Evolutionary conservation across 1,140 invertebrate genomes (phyloP), one percentile per base, ranked within the genome.

Genomic region (Anastrepha obliqua): DNA sequence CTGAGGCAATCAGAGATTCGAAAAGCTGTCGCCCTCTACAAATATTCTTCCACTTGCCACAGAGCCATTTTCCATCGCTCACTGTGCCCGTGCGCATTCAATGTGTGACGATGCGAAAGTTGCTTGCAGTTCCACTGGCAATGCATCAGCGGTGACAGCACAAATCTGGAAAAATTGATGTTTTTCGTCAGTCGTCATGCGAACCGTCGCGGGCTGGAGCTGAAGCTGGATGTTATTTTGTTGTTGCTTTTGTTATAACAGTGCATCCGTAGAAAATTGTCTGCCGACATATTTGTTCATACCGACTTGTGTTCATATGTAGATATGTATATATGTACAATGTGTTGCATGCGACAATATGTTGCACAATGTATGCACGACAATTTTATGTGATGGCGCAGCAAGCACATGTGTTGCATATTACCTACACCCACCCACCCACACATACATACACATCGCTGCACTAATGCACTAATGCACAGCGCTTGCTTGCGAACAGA

Each of bases 61-160:
- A 17, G 44, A 47, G 44, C 42, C 42, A 17, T 51, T 13, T 15
- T n/a, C 2, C 60, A 62, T 3, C 9, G 42, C 13, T 42, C 6
- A 74, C 42, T 2, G 11, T 44, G 29, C 13, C 1, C n/a, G 67
- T 42, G 67, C 29, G 17, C 17, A 74, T 70, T 39, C 20, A 15
- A 70, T 11, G 65, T 0, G 60, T 13, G 70, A 44, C 15, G 44
- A 4, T 15, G 70, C 42, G 39, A 51, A 29, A 39, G 64, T 67
- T 11, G 64, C 64, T 13, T 29, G 39, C 70, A n/a, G 6, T 74
- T 74, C 70, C 9, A n/a, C 70, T 74, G 70, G 70, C 70, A 74
- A 74, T 74, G 70, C 70, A 74, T 74, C 70, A 74, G 44, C 70
- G 44, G 70, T 74, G 70, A 74, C 70, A 74, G 70, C 70, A 74